A percentile compares a stretch with the other conserved stretches of the same genome.
These are phyloP conservation scores for Furcifer pardalis DNA, from an alignment of 2,797 vertebrate species.

Conservation along the genomic window DNA sequence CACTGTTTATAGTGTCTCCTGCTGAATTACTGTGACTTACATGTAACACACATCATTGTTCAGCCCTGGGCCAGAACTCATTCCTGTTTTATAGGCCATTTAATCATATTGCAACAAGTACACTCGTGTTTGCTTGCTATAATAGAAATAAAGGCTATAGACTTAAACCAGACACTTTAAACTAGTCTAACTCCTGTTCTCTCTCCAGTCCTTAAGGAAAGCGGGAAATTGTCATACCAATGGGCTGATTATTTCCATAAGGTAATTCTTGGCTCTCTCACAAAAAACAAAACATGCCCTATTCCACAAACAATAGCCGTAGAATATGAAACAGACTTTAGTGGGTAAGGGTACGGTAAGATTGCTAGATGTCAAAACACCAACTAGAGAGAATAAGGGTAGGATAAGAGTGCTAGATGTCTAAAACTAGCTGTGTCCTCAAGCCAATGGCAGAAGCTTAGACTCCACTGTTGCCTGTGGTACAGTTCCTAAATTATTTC, in stretches of 20 bases:
- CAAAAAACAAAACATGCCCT: neutral
- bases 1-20: too few relatives aligned
- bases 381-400: too few relatives aligned
- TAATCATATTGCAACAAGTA: neutral
- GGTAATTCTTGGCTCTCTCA: neutral
- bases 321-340: neutral
- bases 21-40: neutral
- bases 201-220: neutral
- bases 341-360: neutral
- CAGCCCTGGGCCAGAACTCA: neutral
- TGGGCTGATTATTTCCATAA: neutral
- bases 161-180: neutral
- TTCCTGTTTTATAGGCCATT: neutral
- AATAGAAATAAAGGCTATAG: neutral
- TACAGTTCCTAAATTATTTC: neutral
- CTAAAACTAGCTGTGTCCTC: neutral
- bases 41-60: neutral
- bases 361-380: too few relatives aligned
- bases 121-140: neutral
- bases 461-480: neutral
- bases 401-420: neutral
- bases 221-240: neutral
- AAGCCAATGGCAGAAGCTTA: neutral
- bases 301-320: neutral
- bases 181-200: neutral